These are phyloP conservation scores for Tryphoninae sp. DNA, from an alignment of 2,888 invertebrate species.

Conservation along the genomic window DNA sequence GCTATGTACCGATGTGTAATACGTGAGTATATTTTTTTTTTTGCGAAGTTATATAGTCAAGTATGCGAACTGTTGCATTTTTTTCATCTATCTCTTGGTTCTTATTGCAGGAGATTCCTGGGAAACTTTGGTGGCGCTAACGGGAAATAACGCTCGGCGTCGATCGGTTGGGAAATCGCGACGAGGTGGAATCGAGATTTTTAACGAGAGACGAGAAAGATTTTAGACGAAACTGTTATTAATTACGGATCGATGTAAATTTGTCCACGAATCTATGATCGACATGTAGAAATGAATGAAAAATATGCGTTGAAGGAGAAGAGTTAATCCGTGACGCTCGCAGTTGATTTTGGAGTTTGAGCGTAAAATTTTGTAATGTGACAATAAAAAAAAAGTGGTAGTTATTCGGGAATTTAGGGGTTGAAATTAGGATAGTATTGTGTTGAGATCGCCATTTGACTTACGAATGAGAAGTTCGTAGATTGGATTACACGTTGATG, in stretches of 20 bases:
- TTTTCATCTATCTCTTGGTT: constrained; percentile 14
- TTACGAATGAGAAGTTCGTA: not conserved
- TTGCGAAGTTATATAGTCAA: constrained; percentile 4
- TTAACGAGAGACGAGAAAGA: not conserved
- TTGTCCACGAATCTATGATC: too few relatives aligned
- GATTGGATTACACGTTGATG: not conserved
- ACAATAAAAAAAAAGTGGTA: not conserved
- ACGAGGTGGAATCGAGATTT: not conserved
- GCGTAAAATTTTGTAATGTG: not conserved
- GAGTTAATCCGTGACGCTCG: not conserved
- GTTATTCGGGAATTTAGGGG: constrained; percentile 1
- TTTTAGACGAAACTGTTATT: too few relatives aligned
- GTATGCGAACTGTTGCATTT: constrained; percentile 35
- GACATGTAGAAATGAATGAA: too few relatives aligned
- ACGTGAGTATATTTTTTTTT: not conserved
- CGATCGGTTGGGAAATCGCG: not conserved
- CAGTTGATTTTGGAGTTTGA: not conserved
- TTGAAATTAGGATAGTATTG: constrained; percentile 18
- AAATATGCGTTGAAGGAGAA: not conserved
- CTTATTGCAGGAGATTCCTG: not conserved
- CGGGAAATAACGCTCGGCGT: constrained; percentile 2
- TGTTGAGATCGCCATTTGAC: constrained; percentile 1
- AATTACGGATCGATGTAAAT: too few relatives aligned
- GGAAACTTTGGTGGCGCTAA: not conserved
- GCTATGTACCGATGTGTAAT: constrained; percentile 3